A percentile compares a stretch with the other conserved stretches of the same genome.
These are phyloP conservation scores for Dromius quadrimaculatus DNA, from an alignment of 2,888 invertebrate genomes.

Conservation along the genomic window DNA sequence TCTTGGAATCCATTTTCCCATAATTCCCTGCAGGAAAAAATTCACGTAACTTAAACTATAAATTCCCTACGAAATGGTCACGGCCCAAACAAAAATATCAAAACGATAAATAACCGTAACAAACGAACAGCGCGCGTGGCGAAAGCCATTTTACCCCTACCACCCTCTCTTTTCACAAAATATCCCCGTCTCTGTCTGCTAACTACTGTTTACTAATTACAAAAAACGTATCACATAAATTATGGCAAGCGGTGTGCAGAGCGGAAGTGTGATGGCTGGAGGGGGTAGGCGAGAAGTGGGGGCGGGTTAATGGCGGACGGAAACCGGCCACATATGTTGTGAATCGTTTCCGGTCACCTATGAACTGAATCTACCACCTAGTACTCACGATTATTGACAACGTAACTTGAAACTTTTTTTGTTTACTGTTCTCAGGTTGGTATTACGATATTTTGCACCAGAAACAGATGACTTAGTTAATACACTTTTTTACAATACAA, in stretches of 20 bases:
- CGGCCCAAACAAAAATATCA: constrained; percentile 49
- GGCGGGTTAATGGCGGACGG: constrained; percentile 60
- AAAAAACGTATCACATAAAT: constrained; percentile 61
- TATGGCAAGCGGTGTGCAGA: constrained; percentile 55
- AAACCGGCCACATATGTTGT: constrained; percentile 65
- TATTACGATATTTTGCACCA: constrained; percentile 1
- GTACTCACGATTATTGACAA: background rate
- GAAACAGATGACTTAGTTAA: too few species aligned
- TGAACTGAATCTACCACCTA: constrained; percentile 56
- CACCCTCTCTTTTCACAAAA: background rate
- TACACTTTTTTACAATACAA: too few species aligned
- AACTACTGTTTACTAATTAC: constrained; percentile 58
- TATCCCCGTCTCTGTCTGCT: constrained; percentile 52
- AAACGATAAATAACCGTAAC: constrained; percentile 49
- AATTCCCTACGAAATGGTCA: constrained; percentile 39
- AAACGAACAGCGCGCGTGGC: constrained; percentile 37
- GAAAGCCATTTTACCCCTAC: background rate
- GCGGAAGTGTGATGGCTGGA: constrained; percentile 57
- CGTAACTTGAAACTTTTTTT: constrained; percentile 46
- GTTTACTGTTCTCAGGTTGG: constrained; percentile 5
- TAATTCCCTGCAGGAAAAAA: constrained; percentile 25
- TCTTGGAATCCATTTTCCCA: constrained; percentile 35
- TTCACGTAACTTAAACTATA: constrained; percentile 49
- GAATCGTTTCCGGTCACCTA: constrained; percentile 65
- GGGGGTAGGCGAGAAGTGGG: constrained; percentile 51